Evolutionary conservation across 2,888 invertebrate species (phyloP).

Genomic region (Chelonus formosanus): DNA sequence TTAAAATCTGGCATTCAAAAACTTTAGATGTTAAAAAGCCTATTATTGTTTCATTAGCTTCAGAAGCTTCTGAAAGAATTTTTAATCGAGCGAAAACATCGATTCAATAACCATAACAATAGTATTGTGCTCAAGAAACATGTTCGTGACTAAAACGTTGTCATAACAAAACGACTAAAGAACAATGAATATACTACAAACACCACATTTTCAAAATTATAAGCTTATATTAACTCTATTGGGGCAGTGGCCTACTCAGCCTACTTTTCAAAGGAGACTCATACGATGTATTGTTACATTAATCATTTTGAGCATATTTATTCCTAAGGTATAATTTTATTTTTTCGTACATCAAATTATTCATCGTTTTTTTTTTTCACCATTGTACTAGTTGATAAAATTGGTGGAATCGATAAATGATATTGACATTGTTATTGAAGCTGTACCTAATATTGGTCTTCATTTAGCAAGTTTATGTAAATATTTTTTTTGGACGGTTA

Average conservation of each 20-base stretch:
- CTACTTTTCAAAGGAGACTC: constrained; percentile 17
- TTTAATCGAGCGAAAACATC: no score
- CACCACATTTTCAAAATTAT: constrained; percentile 26
- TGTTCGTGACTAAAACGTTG: no score
- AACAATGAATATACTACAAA: constrained; percentile 33
- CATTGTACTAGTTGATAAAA: constrained; percentile 34
- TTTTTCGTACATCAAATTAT: no score
- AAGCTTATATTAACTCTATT: constrained; percentile 28
- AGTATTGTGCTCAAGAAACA: no score
- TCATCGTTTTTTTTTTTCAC: no score
- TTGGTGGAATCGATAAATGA: constrained; percentile 28
- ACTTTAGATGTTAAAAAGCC: no score
- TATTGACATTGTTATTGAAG: constrained; percentile 31
- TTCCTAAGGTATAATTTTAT: constrained; percentile 25
- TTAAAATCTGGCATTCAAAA: no score
- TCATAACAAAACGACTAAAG: no score
- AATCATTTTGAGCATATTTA: constrained; percentile 29
- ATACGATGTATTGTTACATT: constrained; percentile 21
- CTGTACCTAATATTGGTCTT: constrained; percentile 36
- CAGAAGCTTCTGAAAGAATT: no score
- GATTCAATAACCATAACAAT: no score
- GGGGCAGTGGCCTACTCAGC: constrained; percentile 37
- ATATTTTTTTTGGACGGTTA: constrained; percentile 32
- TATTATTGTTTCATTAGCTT: no score
- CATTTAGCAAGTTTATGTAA: constrained; percentile 24